Percentiles rank a stretch among this genome's conserved stretches.
phyloP scores from a whole-genome alignment of 92 coral and sea anemone genomes.

The Actinernus sp. region DNA sequence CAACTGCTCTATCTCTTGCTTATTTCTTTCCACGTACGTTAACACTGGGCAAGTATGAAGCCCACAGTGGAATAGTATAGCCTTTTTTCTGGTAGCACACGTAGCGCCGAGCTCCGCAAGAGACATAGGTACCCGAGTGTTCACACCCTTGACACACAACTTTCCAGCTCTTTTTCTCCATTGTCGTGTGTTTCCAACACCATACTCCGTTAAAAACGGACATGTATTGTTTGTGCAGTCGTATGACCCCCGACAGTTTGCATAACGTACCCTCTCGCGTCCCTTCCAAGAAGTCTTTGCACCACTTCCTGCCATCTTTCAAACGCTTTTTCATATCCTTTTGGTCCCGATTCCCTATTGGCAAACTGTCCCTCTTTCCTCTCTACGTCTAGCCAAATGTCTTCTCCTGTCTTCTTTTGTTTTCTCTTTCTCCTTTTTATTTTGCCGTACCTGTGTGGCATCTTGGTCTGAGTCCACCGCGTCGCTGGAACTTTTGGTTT shows the following conservation, averaged over 20 bases:
- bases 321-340: neutral
- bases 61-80: slow-evolving; percentile 47
- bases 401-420: neutral
- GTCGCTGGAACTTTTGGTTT: too few species aligned
- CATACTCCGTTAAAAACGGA: slow-evolving; percentile 36
- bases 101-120: slow-evolving; percentile 46
- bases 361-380: neutral
- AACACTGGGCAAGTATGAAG: slow-evolving; percentile 53
- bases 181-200: slow-evolving; percentile 46
- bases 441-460: too few species aligned
- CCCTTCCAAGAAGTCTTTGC: slow-evolving; percentile 63
- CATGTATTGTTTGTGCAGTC: slow-evolving; percentile 19
- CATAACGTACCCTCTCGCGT: slow-evolving; percentile 34
- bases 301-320: slow-evolving; percentile 58
- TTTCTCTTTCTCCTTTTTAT: neutral
- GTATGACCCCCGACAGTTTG: slow-evolving; percentile 51
- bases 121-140: slow-evolving; percentile 2
- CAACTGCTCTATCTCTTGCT: slow-evolving; percentile 18
- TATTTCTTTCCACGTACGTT: slow-evolving; percentile 14
- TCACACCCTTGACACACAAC: slow-evolving; percentile 50
- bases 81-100: slow-evolving; percentile 12
- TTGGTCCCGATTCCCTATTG: neutral
- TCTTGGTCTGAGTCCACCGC: too few species aligned
- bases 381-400: neutral
- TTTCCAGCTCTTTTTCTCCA: slow-evolving; percentile 9